Conservation (phyloP, 1,140 invertebrate genomes). For the Goniozus legneri region DNA sequence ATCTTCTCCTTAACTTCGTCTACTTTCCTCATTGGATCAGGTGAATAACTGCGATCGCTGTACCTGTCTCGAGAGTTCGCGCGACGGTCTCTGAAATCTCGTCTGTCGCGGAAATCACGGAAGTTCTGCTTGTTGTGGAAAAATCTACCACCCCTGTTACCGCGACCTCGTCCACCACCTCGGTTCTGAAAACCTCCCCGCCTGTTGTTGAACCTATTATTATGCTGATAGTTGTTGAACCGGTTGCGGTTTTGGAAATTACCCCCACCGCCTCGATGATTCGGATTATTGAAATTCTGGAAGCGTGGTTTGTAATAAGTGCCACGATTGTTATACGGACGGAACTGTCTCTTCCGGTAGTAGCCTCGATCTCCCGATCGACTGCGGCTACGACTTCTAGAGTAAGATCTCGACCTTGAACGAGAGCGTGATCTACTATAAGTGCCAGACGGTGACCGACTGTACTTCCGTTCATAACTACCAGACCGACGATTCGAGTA, state of each 20-base stretch:
- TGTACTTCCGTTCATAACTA: constrained; percentile 56
- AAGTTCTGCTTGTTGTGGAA: constrained; percentile 59
- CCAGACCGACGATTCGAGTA: constrained; percentile 53
- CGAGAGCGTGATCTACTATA: constrained; percentile 55
- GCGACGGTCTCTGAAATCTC: constrained; percentile 50
- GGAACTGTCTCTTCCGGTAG: constrained; percentile 49
- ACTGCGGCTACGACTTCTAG: constrained; percentile 55
- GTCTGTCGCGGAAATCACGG: constrained; percentile 63
- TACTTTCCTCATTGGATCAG: constrained; percentile 60
- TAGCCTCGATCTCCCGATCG: constrained; percentile 61
- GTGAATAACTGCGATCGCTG: constrained; percentile 60
- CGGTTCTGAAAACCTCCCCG: constrained; percentile 35
- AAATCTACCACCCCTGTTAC: constrained; percentile 57
- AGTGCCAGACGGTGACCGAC: constrained; percentile 54
- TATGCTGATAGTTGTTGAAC: constrained; percentile 48
- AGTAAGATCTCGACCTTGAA: constrained; percentile 61
- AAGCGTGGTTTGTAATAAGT: constrained; percentile 75
- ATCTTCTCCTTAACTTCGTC: constrained; percentile 62
- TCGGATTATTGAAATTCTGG: constrained; percentile 57
- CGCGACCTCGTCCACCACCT: constrained; percentile 47
- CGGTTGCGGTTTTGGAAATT: constrained; percentile 49
- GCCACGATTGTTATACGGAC: constrained; percentile 64
- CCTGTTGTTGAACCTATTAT: constrained; percentile 46
- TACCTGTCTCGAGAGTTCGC: constrained; percentile 48
- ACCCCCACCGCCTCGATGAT: constrained; percentile 40